phyloP scores from a whole-genome alignment of 2,888 invertebrate species.

The Agriopis aurantiaria region DNA sequence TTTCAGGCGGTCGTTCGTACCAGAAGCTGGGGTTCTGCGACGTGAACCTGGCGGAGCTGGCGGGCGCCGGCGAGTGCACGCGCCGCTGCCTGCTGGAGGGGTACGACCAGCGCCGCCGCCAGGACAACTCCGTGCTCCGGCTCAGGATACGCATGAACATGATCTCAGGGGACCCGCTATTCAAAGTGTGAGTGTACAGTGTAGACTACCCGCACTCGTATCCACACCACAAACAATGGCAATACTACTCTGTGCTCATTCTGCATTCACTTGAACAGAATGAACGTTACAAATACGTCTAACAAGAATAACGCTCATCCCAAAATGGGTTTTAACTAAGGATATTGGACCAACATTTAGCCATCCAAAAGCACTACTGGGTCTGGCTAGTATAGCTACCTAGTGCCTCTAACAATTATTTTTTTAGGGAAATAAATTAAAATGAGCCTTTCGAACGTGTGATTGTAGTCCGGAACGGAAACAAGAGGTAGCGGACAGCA shows the following conservation, averaged over 20 bases:
- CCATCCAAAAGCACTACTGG: no score
- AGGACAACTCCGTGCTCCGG: conserved; percentile 98
- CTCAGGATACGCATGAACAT: conserved; percentile 97
- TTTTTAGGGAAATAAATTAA: no score
- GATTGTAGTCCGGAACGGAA: conserved; percentile 73
- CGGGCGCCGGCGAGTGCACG: conserved; percentile 95
- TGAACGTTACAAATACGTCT: no score
- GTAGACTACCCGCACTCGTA: background rate
- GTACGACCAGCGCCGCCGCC: conserved; percentile 96
- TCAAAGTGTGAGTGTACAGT: conserved; percentile 97
- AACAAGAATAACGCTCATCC: no score
- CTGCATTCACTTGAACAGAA: no score
- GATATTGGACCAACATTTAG: no score
- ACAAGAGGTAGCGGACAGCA: conserved; percentile 71
- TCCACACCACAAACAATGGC: background rate
- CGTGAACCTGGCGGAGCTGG: conserved; percentile 98
- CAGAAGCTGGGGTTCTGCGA: conserved; percentile 99
- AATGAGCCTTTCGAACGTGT: background rate
- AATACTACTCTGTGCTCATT: background rate
- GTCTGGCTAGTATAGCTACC: no score
- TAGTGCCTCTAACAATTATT: no score
- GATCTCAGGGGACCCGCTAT: conserved; percentile 97
- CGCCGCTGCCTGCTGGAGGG: conserved; percentile 97
- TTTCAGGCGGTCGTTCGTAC: conserved; percentile 91
- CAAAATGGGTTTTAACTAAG: no score